Evolutionary conservation across 1,140 invertebrate genomes (phyloP).

Genomic region (Panulirus ornatus): DNA sequence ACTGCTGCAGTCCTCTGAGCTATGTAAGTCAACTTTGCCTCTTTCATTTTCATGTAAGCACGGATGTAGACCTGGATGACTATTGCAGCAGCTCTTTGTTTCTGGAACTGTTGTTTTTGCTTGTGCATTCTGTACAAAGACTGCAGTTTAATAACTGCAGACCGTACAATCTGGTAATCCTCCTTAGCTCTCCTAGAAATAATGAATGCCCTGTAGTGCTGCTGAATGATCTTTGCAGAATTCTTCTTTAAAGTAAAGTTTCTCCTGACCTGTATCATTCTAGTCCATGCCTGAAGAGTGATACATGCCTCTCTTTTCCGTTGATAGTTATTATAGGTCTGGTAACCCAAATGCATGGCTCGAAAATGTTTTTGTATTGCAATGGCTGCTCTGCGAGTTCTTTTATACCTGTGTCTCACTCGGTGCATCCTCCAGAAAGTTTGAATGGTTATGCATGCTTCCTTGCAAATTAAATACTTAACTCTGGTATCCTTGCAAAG

Average conservation of each 20-base stretch:
- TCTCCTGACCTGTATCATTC: slow-evolving; percentile 42
- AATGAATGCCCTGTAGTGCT: slow-evolving; percentile 10
- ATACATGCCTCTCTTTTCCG: slow-evolving; percentile 16
- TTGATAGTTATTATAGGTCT: slow-evolving; percentile 3
- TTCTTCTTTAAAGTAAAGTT: slow-evolving; percentile 6
- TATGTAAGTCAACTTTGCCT: background rate
- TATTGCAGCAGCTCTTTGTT: background rate
- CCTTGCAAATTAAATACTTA: background rate
- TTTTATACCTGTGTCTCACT: slow-evolving; percentile 17
- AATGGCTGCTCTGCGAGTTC: slow-evolving; percentile 28
- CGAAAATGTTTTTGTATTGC: slow-evolving; percentile 40
- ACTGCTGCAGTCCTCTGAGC: slow-evolving; percentile 29
- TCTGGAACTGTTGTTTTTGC: slow-evolving; percentile 10
- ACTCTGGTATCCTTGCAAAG: background rate
- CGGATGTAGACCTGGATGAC: slow-evolving; percentile 16
- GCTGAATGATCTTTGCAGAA: slow-evolving; percentile 53
- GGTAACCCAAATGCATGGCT: background rate
- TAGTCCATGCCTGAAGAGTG: slow-evolving; percentile 53
- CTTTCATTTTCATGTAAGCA: slow-evolving; percentile 6
- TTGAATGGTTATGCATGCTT: slow-evolving; percentile 52
- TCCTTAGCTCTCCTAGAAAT: slow-evolving; percentile 5
- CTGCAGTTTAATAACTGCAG: slow-evolving; percentile 40
- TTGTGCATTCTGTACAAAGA: slow-evolving; percentile 49
- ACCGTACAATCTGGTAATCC: slow-evolving; percentile 20
- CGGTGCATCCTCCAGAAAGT: slow-evolving; percentile 21